Conservation (phyloP, 2,888 invertebrate genomes). For the Tenthredo mesomela region DNA sequence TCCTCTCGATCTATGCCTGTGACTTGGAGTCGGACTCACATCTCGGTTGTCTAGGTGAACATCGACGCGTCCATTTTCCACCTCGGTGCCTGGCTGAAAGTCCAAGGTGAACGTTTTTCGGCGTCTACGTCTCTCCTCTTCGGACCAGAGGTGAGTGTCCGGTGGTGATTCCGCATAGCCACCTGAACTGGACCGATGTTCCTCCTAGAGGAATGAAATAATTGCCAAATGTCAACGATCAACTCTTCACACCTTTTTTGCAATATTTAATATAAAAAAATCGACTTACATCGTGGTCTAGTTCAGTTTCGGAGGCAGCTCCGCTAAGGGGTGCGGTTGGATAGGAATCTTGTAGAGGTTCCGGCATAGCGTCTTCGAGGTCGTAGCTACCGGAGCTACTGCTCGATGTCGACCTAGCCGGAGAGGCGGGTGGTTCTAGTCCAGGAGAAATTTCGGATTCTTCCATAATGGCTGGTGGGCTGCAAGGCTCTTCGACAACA, state of each 20-base stretch:
- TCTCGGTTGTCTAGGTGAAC: slow-evolving; percentile 57
- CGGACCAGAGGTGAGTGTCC: slow-evolving; percentile 79
- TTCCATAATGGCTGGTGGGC: slow-evolving; percentile 72
- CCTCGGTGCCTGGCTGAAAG: slow-evolving; percentile 83
- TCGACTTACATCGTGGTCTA: slow-evolving; percentile 69
- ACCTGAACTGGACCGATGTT: slow-evolving; percentile 73
- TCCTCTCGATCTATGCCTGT: slow-evolving; percentile 65
- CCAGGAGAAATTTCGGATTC: slow-evolving; percentile 66
- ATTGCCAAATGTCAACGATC: not conserved
- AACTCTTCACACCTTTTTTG: not conserved
- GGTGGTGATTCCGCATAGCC: slow-evolving; percentile 75
- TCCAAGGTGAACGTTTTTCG: slow-evolving; percentile 90
- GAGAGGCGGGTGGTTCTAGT: slow-evolving; percentile 66
- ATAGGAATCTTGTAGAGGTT: slow-evolving; percentile 64
- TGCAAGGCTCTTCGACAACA: slow-evolving; percentile 72
- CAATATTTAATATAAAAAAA: not conserved
- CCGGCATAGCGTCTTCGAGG: slow-evolving; percentile 74
- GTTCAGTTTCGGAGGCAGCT: slow-evolving; percentile 69
- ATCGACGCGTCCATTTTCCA: slow-evolving; percentile 70
- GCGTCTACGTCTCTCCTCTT: slow-evolving; percentile 86
- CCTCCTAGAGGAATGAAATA: slow-evolving; percentile 61
- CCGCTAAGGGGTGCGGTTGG: slow-evolving; percentile 65
- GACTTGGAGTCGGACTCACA: slow-evolving; percentile 70
- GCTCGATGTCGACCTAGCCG: slow-evolving; percentile 73
- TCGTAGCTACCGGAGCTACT: slow-evolving; percentile 77